Conservation (phyloP, 2,113 vertebrate genomes). For the Ictalurus furcatus region DNA sequence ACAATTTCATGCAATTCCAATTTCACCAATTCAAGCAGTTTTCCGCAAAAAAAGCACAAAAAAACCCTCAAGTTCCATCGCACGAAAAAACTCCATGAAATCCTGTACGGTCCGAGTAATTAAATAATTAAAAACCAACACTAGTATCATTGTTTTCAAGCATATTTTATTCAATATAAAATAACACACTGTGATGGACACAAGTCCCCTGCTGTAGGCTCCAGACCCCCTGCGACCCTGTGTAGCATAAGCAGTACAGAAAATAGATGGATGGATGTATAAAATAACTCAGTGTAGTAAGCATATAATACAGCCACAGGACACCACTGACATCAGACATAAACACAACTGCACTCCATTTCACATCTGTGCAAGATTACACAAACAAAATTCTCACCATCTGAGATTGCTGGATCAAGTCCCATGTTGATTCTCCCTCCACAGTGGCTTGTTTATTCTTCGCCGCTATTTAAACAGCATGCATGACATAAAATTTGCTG, state of each 20-base stretch:
- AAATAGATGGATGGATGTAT: not conserved
- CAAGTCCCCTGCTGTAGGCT: too few species aligned
- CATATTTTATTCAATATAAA: not conserved
- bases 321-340: not conserved
- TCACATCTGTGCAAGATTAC: constrained; percentile 3
- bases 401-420: not conserved
- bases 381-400: constrained; percentile 3
- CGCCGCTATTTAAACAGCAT: not conserved
- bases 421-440: constrained; percentile 7
- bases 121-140: not conserved
- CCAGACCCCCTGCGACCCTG: too few species aligned
- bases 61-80: too few species aligned
- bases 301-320: not conserved
- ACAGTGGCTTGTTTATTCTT: not conserved
- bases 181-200: too few species aligned
- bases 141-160: not conserved
- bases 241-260: too few species aligned
- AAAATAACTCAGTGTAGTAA: not conserved
- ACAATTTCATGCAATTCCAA: too few species aligned
- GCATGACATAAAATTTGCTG: not conserved
- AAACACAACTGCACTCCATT: not conserved
- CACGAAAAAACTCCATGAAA: too few species aligned
- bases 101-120: too few species aligned
- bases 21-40: too few species aligned
- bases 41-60: too few species aligned